Conservation (phyloP, 1,140 invertebrate genomes). For the Luehdorfia chinensis region DNA sequence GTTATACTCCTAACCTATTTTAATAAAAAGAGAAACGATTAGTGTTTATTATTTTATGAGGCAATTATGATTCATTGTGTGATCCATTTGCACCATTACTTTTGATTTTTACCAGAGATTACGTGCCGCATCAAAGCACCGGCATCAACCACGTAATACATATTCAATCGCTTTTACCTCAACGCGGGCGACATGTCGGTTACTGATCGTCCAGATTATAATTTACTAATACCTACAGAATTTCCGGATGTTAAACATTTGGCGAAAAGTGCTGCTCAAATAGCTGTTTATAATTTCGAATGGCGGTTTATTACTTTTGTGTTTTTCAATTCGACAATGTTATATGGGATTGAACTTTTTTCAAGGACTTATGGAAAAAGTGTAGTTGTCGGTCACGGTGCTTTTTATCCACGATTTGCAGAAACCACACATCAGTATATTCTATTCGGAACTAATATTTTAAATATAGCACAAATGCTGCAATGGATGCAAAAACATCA, state of each 20-base stretch:
- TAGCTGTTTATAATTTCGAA: constrained; percentile 48
- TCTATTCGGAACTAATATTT: constrained; percentile 37
- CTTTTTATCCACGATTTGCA: constrained; percentile 23
- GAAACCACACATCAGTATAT: constrained; percentile 38
- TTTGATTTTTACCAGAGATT: constrained; percentile 20
- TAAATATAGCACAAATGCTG: constrained; percentile 31
- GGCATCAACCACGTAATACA: constrained; percentile 3
- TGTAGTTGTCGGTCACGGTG: constrained; percentile 29
- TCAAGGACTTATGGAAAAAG: constrained; percentile 36
- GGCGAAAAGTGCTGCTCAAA: constrained; percentile 42
- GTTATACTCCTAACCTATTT: too few species aligned
- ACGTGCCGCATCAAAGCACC: constrained; percentile 14
- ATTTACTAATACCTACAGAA: constrained; percentile 19
- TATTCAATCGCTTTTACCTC: constrained; percentile 24
- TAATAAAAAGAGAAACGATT: too few species aligned
- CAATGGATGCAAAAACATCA: constrained; percentile 29
- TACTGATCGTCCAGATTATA: constrained; percentile 10
- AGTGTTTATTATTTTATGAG: constrained; percentile 16
- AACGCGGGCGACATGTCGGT: constrained; percentile 29
- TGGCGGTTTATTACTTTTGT: constrained; percentile 50
- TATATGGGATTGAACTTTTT: constrained; percentile 36
- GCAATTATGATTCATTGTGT: constrained; percentile 20
- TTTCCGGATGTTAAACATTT: constrained; percentile 27
- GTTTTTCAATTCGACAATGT: constrained; percentile 38
- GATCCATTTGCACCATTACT: constrained; percentile 26